A percentile compares a stretch with the other conserved stretches of the same genome.
These are phyloP conservation scores for Morone chrysops DNA, from an alignment of 2,113 vertebrate species.

Conservation along the genomic window DNA sequence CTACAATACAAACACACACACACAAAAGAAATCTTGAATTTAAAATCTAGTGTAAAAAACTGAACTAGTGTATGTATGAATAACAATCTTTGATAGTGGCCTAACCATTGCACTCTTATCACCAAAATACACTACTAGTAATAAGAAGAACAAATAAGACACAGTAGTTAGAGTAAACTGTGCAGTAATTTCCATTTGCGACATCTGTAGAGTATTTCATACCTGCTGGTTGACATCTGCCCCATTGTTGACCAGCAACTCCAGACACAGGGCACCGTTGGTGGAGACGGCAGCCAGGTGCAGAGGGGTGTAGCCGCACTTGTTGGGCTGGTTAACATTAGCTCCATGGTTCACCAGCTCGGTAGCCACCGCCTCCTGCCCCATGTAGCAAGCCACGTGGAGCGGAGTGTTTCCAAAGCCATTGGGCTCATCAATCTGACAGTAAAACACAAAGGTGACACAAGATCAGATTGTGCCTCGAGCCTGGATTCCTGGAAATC, in stretches of 20 bases:
- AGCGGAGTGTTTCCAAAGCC: constrained; percentile 96
- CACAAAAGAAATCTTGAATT: too few species aligned
- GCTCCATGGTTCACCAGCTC: constrained; percentile 96
- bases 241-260: constrained; percentile 97
- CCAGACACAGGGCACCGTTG: constrained; percentile 95
- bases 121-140: neutral
- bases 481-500: neutral
- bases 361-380: constrained; percentile 94
- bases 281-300: constrained; percentile 97
- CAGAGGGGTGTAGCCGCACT: constrained; percentile 93
- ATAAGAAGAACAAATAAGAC: neutral
- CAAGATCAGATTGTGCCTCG: neutral
- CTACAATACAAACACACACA: neutral
- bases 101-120: neutral
- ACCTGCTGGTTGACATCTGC: constrained; percentile 98
- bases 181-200: too few species aligned
- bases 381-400: constrained; percentile 97
- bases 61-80: neutral
- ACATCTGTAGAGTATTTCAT: neutral
- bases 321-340: constrained; percentile 96
- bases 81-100: neutral
- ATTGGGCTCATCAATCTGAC: constrained; percentile 95
- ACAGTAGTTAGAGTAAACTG: neutral
- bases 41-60: neutral
- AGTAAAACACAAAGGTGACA: constrained; percentile 2